Evolutionary conservation across 2,888 invertebrate genomes (phyloP).

Genomic region (Drosophila greeni): DNA sequence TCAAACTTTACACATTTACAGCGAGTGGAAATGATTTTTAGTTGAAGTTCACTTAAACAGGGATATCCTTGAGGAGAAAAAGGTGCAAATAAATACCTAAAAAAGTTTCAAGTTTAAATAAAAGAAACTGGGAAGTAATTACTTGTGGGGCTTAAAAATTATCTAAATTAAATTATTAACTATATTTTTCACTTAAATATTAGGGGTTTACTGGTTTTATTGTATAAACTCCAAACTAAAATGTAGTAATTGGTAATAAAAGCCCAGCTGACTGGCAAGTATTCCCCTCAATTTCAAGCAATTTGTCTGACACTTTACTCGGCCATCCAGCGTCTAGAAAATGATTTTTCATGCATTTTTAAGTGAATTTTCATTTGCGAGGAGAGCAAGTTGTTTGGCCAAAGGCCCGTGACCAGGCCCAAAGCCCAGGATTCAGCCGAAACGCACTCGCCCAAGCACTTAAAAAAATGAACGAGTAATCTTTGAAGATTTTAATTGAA

Average conservation of each 20-base stretch:
- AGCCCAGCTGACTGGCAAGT: background rate
- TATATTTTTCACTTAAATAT: background rate
- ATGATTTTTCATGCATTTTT: slow-evolving; percentile 67
- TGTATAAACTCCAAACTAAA: background rate
- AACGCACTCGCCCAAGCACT: slow-evolving; percentile 27
- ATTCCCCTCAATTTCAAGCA: slow-evolving; percentile 41
- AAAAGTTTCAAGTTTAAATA: background rate
- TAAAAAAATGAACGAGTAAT: background rate
- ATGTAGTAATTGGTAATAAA: slow-evolving; percentile 7
- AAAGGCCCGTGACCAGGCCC: slow-evolving; percentile 36
- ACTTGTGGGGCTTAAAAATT: background rate
- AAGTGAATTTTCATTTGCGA: slow-evolving; percentile 59
- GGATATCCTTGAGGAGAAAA: background rate
- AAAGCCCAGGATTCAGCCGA: slow-evolving; percentile 35
- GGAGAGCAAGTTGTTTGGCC: slow-evolving; percentile 46
- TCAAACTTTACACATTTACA: slow-evolving; percentile 67
- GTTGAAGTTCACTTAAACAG: slow-evolving; percentile 10
- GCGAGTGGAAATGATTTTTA: slow-evolving; percentile 51
- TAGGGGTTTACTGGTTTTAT: background rate
- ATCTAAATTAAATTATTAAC: background rate
- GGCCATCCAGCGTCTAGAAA: slow-evolving; percentile 44
- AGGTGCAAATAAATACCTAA: background rate
- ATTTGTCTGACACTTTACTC: slow-evolving; percentile 40
- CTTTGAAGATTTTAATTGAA: too few species aligned
- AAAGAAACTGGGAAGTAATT: background rate